Percentiles rank a stretch among this genome's conserved stretches.
These are phyloP conservation scores for Tenualosa thibaudeaui DNA, from an alignment of 2,797 vertebrate genomes.

Conservation along the genomic window DNA sequence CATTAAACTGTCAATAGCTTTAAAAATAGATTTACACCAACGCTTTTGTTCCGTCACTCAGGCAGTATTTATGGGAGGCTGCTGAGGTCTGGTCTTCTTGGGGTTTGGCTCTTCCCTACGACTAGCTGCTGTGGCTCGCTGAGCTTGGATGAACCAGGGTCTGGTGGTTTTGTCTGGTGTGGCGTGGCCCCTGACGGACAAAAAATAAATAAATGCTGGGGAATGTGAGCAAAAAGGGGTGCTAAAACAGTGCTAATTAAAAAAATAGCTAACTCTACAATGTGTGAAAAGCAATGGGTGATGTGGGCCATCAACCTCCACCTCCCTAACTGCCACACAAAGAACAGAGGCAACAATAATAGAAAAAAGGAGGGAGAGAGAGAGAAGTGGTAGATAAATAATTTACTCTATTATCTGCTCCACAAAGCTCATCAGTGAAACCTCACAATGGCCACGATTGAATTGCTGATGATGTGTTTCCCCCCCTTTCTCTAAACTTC, in stretches of 20 bases:
- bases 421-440: slow-evolving; percentile 88
- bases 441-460: slow-evolving; percentile 78
- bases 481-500: slow-evolving; percentile 62
- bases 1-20: slow-evolving; percentile 26
- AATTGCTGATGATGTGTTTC: slow-evolving; percentile 73
- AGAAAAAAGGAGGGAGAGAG: neutral
- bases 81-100: neutral
- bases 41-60: slow-evolving; percentile 8
- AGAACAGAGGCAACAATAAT: slow-evolving; percentile 73
- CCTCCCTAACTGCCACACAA: slow-evolving; percentile 60
- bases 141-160: neutral
- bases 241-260: slow-evolving; percentile 81
- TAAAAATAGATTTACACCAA: slow-evolving; percentile 19
- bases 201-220: neutral
- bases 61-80: slow-evolving; percentile 1
- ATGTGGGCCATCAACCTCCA: slow-evolving; percentile 88
- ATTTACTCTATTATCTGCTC: slow-evolving; percentile 98
- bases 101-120: neutral
- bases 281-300: slow-evolving; percentile 90
- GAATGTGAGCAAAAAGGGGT: neutral
- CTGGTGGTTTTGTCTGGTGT: neutral
- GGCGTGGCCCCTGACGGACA: neutral
- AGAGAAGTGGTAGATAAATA: slow-evolving; percentile 77
- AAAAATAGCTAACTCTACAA: slow-evolving; percentile 83
- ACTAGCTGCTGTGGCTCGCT: neutral